Evolutionary conservation across 2,797 vertebrate species (phyloP), one percentile per base, ranked within the genome.

Genomic region (Danio choprae): DNA sequence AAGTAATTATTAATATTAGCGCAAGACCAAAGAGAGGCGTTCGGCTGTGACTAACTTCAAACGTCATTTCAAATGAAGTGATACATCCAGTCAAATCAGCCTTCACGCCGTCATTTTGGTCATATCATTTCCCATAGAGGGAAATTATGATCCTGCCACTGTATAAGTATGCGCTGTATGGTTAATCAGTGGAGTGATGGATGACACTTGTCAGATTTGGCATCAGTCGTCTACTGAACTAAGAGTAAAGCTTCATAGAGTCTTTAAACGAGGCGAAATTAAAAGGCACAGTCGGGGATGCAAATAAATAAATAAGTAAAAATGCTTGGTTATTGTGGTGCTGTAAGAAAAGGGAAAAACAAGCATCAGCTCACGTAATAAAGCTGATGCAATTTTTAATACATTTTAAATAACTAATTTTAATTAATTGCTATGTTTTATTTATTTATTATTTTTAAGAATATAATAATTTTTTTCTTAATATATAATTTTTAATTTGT

Each of bases 1-100:
- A 84, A 84, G 78, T 74, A 79, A 84, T 84, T 86, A 88, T 87
- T 87, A 87, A 84, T 87, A 86, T 85, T 84, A 84, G 79, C 29
- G 50, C 63, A 29, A 78, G 60, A 67, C 77, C 73, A 81, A 80
- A 84, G 51, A 83, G 72, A 74, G 60, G 20, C 48, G 3, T 73
- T 74, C 59, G 68, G 69, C 79, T 56, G 22, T 55, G 70, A 75
- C 82, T 78, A 50, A 76, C 58, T 71, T 81, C 65, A 77, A 68
- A 84, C 53, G 15, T 84, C 13, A 69, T 76, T 85, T 84, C 62
- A 79, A 86, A 68, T 72, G 41, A 73, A 82, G 67, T 77, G 75
- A 83, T 77, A 77, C 74, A 76, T 67, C 53, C 51, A 85, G 80
- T 74, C 69, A 56, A 70, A 51, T 81, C 67, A 71, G 29, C 65